phyloP scores from a whole-genome alignment of 1,140 invertebrate species.

The Lysiphlebus fabarum region DNA sequence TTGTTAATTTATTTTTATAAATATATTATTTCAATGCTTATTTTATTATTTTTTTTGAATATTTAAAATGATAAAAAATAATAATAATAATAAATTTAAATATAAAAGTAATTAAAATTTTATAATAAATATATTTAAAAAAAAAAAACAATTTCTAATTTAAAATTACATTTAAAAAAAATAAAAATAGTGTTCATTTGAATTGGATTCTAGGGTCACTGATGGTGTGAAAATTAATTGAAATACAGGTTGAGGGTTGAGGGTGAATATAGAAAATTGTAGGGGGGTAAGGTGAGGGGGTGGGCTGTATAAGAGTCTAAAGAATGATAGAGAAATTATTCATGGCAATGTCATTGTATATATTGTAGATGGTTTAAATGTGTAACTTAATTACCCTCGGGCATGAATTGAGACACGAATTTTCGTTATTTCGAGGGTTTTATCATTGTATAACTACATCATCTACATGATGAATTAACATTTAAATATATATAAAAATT shows the following conservation, averaged over 20 bases:
- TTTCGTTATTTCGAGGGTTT: slow-evolving; percentile 20
- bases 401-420: slow-evolving; percentile 31
- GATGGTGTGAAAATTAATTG: slow-evolving; percentile 24
- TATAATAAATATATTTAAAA: too few relatives aligned
- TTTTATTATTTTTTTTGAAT: too few relatives aligned
- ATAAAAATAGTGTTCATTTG: background rate
- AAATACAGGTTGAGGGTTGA: slow-evolving; percentile 9
- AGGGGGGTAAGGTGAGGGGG: background rate
- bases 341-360: slow-evolving; percentile 8
- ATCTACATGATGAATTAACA: too few relatives aligned
- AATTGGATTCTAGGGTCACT: background rate
- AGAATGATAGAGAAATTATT: slow-evolving; percentile 25
- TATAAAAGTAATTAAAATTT: too few relatives aligned
- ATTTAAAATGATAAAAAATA: too few relatives aligned
- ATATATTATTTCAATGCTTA: too few relatives aligned
- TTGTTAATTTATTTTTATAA: too few relatives aligned
- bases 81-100: too few relatives aligned
- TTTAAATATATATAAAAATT: too few relatives aligned
- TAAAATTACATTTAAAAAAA: too few relatives aligned
- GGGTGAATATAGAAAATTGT: background rate
- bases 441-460: too few relatives aligned
- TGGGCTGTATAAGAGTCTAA: slow-evolving; percentile 3
- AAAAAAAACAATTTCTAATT: too few relatives aligned
- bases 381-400: slow-evolving; percentile 36
- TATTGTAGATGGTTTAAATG: slow-evolving; percentile 20